Evolutionary conservation across 2,797 vertebrate genomes (phyloP).

Genomic region (Schizothorax lantsangensis): DNA sequence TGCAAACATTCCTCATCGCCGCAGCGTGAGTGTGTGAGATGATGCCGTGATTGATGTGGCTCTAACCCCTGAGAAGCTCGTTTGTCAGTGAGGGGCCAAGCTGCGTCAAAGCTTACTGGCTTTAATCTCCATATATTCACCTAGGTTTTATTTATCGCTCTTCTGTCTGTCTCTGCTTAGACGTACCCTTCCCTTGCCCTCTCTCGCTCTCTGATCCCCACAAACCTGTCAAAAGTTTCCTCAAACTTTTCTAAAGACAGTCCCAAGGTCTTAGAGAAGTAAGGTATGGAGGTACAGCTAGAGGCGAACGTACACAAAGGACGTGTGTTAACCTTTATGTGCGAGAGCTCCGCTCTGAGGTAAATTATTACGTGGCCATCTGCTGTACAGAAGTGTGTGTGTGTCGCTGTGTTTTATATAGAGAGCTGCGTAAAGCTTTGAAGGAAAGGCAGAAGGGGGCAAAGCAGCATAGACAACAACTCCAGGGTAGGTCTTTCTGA

Average conservation of each 20-base stretch:
- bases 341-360: constrained; percentile 28
- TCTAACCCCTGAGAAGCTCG: constrained; percentile 49
- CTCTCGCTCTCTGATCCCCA: constrained; percentile 18
- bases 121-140: constrained; percentile 57
- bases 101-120: constrained; percentile 43
- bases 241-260: constrained; percentile 29
- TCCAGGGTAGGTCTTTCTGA: constrained; percentile 49
- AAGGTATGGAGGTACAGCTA: constrained; percentile 23
- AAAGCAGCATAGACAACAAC: constrained; percentile 37
- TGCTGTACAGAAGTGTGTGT: constrained; percentile 45
- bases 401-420: constrained; percentile 40
- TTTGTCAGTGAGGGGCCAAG: constrained; percentile 53
- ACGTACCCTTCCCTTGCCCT: constrained; percentile 3
- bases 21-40: constrained; percentile 22
- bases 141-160: constrained; percentile 50
- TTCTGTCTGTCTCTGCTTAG: background rate
- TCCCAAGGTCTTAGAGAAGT: constrained; percentile 32
- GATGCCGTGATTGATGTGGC: constrained; percentile 56
- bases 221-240: constrained; percentile 12
- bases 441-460: constrained; percentile 35
- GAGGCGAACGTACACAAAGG: constrained; percentile 35
- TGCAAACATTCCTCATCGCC: constrained; percentile 48
- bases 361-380: constrained; percentile 56
- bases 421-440: constrained; percentile 18
- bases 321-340: constrained; percentile 54